Conservation (phyloP, 1,140 invertebrate species). For the Kradibia gibbosae region DNA sequence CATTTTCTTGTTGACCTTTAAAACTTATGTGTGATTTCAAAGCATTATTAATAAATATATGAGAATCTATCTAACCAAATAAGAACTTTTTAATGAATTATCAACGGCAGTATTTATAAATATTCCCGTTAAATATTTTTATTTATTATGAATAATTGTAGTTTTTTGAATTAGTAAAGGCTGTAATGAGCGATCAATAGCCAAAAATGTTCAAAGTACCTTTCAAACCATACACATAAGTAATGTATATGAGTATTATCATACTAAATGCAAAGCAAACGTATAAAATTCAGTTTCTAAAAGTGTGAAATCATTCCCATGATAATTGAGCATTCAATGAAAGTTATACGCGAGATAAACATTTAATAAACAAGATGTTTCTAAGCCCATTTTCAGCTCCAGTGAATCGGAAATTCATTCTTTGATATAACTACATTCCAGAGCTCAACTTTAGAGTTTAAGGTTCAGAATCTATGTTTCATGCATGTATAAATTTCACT, state of each 20-base stretch:
- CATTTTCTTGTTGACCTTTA: not conserved
- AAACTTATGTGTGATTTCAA: not conserved
- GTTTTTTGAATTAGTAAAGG: too few relatives aligned
- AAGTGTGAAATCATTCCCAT: not conserved
- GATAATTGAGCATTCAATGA: not conserved
- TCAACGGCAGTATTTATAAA: too few relatives aligned
- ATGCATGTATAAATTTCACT: not conserved
- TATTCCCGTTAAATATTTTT: too few relatives aligned
- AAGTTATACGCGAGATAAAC: not conserved
- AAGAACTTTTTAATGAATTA: not conserved
- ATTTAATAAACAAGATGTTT: slow-evolving; percentile 2
- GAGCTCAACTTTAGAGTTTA: too few relatives aligned
- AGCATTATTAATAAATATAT: not conserved
- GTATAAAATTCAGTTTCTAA: not conserved
- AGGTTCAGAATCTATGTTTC: not conserved
- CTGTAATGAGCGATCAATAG: too few relatives aligned
- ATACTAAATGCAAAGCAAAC: too few relatives aligned
- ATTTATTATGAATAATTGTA: too few relatives aligned
- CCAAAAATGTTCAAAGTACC: too few relatives aligned
- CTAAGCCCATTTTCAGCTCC: not conserved
- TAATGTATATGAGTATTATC: too few relatives aligned
- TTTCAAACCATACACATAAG: too few relatives aligned
- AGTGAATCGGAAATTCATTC: not conserved
- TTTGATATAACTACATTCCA: not conserved
- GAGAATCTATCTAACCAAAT: not conserved